Percentiles rank a stretch among this genome's conserved stretches.
Conservation (phyloP, 2,113 vertebrate genomes). For the Serinus canaria region DNA sequence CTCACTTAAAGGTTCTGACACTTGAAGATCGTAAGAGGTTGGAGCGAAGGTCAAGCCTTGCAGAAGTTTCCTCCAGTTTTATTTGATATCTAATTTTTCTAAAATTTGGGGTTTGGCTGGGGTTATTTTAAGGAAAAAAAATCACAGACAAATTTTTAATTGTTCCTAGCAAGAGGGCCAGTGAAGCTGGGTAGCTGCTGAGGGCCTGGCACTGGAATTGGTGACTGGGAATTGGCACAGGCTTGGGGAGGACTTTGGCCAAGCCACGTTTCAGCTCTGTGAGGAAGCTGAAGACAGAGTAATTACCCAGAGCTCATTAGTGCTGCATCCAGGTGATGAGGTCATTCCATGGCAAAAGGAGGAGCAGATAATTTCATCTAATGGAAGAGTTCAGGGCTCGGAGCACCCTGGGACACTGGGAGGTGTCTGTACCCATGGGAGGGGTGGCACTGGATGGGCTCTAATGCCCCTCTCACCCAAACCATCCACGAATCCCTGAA, state of each 20-base stretch:
- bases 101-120: neutral
- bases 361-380: neutral
- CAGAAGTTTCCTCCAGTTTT: neutral
- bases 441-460: neutral
- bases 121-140: neutral
- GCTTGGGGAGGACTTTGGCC: neutral
- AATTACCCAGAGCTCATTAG: neutral
- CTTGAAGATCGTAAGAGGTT: neutral
- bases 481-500: rapidly evolving
- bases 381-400: neutral
- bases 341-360: neutral
- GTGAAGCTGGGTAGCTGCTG: neutral
- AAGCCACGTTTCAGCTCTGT: neutral
- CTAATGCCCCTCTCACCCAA: neutral
- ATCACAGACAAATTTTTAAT: neutral
- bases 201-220: neutral
- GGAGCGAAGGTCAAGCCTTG: neutral
- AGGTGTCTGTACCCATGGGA: neutral
- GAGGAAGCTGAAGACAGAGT: neutral
- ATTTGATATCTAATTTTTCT: neutral
- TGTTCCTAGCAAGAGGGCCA: neutral
- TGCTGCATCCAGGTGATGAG: neutral
- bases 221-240: neutral
- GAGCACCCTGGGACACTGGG: neutral
- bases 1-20: neutral